Base-by-base conservation (phyloP, 2,888 invertebrate species). In the Lasioglossum lativentre region DNA sequence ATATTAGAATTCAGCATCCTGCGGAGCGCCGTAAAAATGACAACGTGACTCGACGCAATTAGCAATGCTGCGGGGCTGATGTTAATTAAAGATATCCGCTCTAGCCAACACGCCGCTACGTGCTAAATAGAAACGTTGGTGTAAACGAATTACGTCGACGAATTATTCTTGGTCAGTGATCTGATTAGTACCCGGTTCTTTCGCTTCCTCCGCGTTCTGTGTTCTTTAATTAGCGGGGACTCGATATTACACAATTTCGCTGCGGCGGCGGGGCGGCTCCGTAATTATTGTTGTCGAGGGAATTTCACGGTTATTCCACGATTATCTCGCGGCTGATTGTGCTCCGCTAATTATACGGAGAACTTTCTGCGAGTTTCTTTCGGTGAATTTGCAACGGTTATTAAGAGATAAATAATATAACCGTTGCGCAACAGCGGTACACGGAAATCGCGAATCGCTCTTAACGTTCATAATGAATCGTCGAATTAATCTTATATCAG, bases 81-180 rank as follows among this genome's bases (percentile, higher is more conserved):
- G 42, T 78, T 78, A 78, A 78, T 78, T 70, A 78, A 59, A 78
- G 78, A 78, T 72, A 78, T 27, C 71, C 38, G 40, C 56, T 52
- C 6, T 71, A 78, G 42, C n/a, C n/a, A 30, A 14, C 27, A 8
- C 38, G 27, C 23, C 70, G 19, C 27, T 40, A 30, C 38, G 2
- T 16, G 56, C 42, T 14, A 30, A 70, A 59, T 30, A 27, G 40
- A 40, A 30, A 56, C 34, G 71, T 71, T 45, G 19, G 56, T 71
- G 71, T 72, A 52, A 72, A 71, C 30, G 56, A 71, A 59, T 78
- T 78, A 78, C 27, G 34, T 38, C 56, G 16, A 8, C 23, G 34
- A 42, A 34, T 70, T 16, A 42, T 8, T 63, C 10, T 52, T 40
- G 38, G 38, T 27, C n/a, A 27, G 47, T 1, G 30, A 66, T 66